Conservation (phyloP, 2,888 invertebrate genomes). For the Morpho achilles region DNA sequence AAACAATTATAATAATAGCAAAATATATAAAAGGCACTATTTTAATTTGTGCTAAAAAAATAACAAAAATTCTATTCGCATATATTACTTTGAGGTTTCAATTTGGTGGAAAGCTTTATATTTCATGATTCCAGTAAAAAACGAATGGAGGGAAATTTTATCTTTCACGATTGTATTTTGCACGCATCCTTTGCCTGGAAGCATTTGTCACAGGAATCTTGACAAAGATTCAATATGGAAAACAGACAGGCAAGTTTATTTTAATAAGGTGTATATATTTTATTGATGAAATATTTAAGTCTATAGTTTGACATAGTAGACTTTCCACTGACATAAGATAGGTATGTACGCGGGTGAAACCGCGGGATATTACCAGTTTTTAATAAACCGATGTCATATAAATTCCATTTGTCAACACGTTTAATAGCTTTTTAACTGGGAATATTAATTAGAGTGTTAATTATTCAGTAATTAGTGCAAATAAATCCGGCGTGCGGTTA, state of each 20-base stretch:
- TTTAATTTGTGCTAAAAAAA: no score
- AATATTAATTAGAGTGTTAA: constrained; percentile 16
- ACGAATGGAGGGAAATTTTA: constrained; percentile 31
- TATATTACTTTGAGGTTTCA: constrained; percentile 4
- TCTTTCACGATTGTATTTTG: constrained; percentile 28
- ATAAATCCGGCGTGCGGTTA: constrained; percentile 9
- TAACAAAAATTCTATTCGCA: no score
- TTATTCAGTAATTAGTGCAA: constrained; percentile 19
- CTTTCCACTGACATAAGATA: no score
- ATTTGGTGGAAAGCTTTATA: constrained; percentile 13
- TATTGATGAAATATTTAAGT: neutral
- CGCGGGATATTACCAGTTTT: neutral
- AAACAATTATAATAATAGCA: no score
- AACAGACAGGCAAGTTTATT: constrained; percentile 19
- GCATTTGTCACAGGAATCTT: constrained; percentile 31
- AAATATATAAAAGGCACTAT: no score
- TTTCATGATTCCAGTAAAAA: constrained; percentile 27
- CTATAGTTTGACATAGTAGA: no score
- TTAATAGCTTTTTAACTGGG: constrained; percentile 13
- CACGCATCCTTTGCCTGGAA: constrained; percentile 27
- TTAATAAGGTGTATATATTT: neutral
- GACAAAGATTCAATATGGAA: constrained; percentile 23
- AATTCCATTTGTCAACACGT: constrained; percentile 14
- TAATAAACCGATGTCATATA: neutral
- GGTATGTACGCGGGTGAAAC: no score